Conservation (phyloP, 1,140 invertebrate species). For the Leptopilina clavipes region DNA sequence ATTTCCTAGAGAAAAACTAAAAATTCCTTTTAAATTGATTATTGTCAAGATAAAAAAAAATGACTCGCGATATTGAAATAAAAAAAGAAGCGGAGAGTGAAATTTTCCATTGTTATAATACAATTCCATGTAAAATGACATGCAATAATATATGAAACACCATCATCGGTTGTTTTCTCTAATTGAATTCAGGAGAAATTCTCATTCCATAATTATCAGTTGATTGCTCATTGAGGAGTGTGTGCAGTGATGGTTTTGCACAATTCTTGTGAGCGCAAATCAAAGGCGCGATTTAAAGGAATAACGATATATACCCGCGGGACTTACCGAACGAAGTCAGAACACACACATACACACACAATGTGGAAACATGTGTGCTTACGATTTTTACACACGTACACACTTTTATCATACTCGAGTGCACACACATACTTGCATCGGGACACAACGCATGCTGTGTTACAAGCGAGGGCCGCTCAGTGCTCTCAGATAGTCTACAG, state of each 20-base stretch:
- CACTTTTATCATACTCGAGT: conserved; percentile 29
- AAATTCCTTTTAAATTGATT: neutral
- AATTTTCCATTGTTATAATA: neutral
- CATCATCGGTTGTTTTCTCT: neutral
- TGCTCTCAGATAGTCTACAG: conserved; percentile 56
- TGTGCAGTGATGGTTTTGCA: neutral
- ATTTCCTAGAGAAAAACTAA: too few relatives aligned
- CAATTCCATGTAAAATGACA: neutral
- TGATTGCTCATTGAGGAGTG: neutral
- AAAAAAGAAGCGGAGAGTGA: neutral
- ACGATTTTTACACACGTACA: neutral
- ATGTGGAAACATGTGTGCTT: conserved; percentile 8
- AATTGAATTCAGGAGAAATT: neutral
- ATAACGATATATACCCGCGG: neutral
- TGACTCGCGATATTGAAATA: neutral
- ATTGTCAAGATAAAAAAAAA: neutral
- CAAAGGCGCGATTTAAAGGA: neutral
- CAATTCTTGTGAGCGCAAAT: neutral
- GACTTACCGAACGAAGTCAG: neutral
- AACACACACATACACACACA: neutral
- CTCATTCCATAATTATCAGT: conserved; percentile 1
- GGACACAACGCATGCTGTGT: conserved; percentile 12
- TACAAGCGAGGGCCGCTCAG: conserved; percentile 27
- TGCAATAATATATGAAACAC: neutral
- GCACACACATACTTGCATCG: neutral